Conservation (phyloP, 2,113 vertebrate genomes). For the Mirza zaza region DNA sequence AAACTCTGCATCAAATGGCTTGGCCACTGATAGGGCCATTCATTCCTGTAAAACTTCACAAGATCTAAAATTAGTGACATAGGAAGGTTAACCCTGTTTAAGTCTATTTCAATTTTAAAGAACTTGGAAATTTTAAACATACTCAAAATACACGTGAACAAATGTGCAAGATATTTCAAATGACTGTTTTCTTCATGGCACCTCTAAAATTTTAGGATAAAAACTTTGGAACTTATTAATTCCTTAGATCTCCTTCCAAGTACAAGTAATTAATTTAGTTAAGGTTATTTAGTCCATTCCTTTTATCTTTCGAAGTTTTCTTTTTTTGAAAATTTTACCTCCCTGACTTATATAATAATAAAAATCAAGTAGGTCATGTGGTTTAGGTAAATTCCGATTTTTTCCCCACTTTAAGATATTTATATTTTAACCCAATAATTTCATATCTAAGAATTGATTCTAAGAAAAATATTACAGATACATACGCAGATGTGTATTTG, state of each 20-base stretch:
- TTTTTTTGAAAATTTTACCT: not conserved
- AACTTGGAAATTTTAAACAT: not conserved
- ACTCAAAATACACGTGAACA: not conserved
- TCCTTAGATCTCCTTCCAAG: not conserved
- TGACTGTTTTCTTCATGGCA: not conserved
- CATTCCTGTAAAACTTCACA: not conserved
- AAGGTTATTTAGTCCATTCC: not conserved
- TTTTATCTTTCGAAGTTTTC: slow-evolving; percentile 24
- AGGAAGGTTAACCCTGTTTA: not conserved
- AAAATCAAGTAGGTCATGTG: not conserved
- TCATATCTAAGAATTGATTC: not conserved
- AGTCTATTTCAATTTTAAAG: not conserved
- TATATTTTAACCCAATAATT: not conserved
- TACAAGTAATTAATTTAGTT: not conserved
- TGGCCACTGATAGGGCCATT: not conserved
- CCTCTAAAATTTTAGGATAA: not conserved
- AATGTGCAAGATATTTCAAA: not conserved
- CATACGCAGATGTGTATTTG: not conserved
- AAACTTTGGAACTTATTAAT: not conserved
- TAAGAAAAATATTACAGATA: not conserved
- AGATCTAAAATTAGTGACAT: not conserved
- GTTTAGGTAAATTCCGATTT: not conserved
- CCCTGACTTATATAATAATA: not conserved
- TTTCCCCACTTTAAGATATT: not conserved
- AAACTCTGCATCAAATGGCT: not conserved